A percentile compares a stretch with the other conserved stretches of the same genome.
These are phyloP conservation scores for Diachasmimorpha longicaudata DNA, from an alignment of 1,140 invertebrate species.

Conservation along the genomic window DNA sequence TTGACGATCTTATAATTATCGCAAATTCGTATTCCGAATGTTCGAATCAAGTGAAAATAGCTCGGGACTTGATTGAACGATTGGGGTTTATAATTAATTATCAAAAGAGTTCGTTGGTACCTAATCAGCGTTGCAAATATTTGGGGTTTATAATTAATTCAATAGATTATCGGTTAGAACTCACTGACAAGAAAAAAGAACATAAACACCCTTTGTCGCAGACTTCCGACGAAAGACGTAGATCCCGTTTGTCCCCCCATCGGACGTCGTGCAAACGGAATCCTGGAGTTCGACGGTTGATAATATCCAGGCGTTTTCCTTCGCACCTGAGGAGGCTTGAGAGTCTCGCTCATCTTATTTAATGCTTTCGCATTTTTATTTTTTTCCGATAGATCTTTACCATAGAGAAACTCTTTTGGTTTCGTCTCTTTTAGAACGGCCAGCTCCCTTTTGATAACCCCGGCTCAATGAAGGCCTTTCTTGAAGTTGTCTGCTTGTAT, in stretches of 20 bases:
- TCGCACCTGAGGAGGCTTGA: neutral
- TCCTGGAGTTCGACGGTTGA: neutral
- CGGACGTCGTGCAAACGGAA: neutral
- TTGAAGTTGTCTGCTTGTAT: neutral
- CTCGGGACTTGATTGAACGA: too few relatives aligned
- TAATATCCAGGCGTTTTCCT: neutral
- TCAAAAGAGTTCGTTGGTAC: too few relatives aligned
- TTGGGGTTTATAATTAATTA: too few relatives aligned
- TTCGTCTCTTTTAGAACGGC: neutral
- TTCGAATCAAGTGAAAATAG: too few relatives aligned
- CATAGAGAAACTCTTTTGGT: neutral
- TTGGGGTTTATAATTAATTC: too few relatives aligned
- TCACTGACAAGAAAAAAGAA: too few relatives aligned
- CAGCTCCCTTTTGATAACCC: neutral
- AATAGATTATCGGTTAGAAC: too few relatives aligned
- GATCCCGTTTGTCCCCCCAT: neutral
- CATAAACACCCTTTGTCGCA: neutral
- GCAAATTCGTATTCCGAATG: too few relatives aligned
- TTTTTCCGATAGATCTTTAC: neutral
- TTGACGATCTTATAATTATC: too few relatives aligned
- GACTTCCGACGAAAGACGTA: neutral
- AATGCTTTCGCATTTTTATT: neutral
- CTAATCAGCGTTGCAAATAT: too few relatives aligned
- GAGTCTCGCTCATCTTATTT: neutral
- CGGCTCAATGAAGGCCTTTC: neutral